These are phyloP conservation scores for Prochilodus magdalenae DNA, from an alignment of 2,113 vertebrate genomes.

Conservation along the genomic window DNA sequence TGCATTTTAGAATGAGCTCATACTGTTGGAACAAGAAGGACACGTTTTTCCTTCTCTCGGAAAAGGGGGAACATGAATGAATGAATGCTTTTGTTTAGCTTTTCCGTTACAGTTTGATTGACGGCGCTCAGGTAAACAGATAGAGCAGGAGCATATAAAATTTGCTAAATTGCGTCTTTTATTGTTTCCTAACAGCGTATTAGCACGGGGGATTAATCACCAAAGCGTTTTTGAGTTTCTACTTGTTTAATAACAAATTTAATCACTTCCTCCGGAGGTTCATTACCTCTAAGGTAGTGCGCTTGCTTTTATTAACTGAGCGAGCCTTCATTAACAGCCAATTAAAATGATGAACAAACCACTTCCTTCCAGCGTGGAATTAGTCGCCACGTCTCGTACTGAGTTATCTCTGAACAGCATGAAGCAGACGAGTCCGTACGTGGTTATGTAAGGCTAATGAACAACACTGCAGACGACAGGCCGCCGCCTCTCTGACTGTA, in stretches of 20 bases:
- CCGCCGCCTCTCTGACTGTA: background rate
- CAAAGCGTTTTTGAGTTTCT: slow-evolving; percentile 58
- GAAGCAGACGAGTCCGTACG: background rate
- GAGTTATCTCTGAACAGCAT: background rate
- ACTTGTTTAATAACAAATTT: slow-evolving; percentile 75
- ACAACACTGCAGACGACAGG: background rate
- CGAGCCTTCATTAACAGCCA: slow-evolving; percentile 67
- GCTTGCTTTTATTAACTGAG: slow-evolving; percentile 68
- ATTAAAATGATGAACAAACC: slow-evolving; percentile 66
- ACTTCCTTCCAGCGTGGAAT: slow-evolving; percentile 9
- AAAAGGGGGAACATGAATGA: background rate
- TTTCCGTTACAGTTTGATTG: slow-evolving; percentile 24
- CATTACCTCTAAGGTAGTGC: slow-evolving; percentile 64
- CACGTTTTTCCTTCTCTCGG: background rate
- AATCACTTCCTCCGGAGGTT: slow-evolving; percentile 68
- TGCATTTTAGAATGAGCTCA: background rate
- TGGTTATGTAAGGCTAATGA: background rate
- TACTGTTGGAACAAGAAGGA: background rate
- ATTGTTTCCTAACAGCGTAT: slow-evolving; percentile 57
- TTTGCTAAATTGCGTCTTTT: slow-evolving; percentile 57
- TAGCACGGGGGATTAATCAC: slow-evolving; percentile 63
- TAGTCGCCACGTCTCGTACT: background rate
- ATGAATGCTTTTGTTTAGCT: background rate
- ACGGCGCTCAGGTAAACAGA: slow-evolving; percentile 42
- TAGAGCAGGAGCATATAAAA: slow-evolving; percentile 44